A percentile compares a stretch with the other conserved stretches of the same genome.
These are phyloP conservation scores for Hemibagrus wyckioides DNA, from an alignment of 2,113 vertebrate genomes.

Conservation along the genomic window DNA sequence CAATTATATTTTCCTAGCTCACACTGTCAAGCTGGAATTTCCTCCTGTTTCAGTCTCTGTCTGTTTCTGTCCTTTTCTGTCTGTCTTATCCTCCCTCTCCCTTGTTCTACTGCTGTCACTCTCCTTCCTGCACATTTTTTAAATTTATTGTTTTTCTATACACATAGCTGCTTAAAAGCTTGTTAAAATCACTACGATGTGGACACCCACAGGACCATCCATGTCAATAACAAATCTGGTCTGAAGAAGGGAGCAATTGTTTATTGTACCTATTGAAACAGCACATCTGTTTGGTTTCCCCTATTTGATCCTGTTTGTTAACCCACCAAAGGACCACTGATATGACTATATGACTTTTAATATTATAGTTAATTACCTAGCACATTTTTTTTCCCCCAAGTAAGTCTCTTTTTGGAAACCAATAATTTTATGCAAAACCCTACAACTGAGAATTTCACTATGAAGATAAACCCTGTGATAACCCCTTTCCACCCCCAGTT, in stretches of 20 bases:
- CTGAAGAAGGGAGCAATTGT: too few species aligned
- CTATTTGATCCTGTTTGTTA: not conserved
- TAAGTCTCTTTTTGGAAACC: not conserved
- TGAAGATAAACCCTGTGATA: not conserved
- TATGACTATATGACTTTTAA: not conserved
- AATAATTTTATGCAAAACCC: not conserved
- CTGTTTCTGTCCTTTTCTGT: conserved; percentile 45
- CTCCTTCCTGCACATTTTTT: not conserved
- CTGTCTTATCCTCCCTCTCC: conserved; percentile 27
- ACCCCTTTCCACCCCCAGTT: not conserved
- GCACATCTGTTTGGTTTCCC: not conserved
- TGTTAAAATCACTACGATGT: not conserved
- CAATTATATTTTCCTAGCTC: conserved; percentile 74
- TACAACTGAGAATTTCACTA: not conserved
- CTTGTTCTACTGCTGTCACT: not conserved
- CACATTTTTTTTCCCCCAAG: not conserved
- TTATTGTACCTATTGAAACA: not conserved
- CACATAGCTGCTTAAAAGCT: not conserved
- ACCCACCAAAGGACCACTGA: not conserved
- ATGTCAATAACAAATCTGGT: not conserved
- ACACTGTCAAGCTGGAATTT: conserved; percentile 80
- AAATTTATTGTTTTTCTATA: not conserved
- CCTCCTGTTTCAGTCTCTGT: conserved; percentile 63
- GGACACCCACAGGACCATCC: not conserved
- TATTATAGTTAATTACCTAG: not conserved